These are phyloP conservation scores for Cerastis rubricosa DNA, from an alignment of 2,888 invertebrate species.

Conservation along the genomic window DNA sequence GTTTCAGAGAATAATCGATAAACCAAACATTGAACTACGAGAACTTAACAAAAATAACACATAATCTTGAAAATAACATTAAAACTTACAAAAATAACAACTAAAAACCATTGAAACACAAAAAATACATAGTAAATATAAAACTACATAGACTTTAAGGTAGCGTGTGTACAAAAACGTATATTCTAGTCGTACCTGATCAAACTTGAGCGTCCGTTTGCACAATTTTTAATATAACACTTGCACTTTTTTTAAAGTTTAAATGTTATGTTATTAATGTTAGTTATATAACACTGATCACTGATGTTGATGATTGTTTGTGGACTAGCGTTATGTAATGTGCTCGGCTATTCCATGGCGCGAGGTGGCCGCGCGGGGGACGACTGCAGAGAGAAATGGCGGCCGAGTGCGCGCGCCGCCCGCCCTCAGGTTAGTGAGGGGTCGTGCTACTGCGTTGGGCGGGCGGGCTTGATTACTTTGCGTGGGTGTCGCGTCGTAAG, in stretches of 20 bases:
- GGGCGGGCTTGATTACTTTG: neutral
- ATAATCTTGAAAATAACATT: conserved; percentile 12
- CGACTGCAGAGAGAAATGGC: conserved; percentile 89
- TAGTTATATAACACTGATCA: conserved; percentile 65
- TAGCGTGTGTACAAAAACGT: conserved; percentile 57
- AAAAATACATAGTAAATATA: conserved; percentile 33
- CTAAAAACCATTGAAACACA: conserved; percentile 4
- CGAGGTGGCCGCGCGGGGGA: conserved; percentile 82
- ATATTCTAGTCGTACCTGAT: conserved; percentile 54
- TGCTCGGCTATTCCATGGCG: conserved; percentile 81
- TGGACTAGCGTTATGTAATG: conserved; percentile 80
- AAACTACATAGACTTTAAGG: conserved; percentile 40
- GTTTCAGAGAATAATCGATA: conserved; percentile 63
- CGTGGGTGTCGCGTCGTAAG: conserved; percentile 17
- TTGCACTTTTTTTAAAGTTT: conserved; percentile 35
- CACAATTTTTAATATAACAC: conserved; percentile 49
- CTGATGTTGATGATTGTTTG: conserved; percentile 66
- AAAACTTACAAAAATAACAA: conserved; percentile 14
- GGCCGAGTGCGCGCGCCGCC: conserved; percentile 87
- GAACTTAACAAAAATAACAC: conserved; percentile 36
- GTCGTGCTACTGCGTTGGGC: conserved; percentile 61
- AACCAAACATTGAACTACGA: conserved; percentile 55
- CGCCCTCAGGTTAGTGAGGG: conserved; percentile 81
- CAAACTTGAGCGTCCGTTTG: conserved; percentile 44
- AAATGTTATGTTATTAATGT: conserved; percentile 34